Base-by-base conservation (phyloP, 92 coral and sea anemone genomes). In the Hydrozoanthus gracilis region DNA sequence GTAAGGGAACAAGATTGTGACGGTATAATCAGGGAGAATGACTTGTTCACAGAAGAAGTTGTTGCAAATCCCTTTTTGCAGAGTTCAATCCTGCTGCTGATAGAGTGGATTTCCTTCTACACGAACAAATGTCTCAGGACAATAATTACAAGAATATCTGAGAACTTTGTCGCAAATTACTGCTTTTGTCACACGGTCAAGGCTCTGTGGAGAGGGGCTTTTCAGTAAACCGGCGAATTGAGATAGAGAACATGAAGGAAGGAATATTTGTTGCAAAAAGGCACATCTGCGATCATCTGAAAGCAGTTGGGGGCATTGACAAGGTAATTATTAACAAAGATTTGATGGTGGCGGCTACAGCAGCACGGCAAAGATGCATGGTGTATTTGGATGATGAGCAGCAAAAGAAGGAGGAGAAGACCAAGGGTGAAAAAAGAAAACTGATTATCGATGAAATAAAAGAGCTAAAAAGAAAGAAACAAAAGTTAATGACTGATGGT, bases 1-100 rank as follows among this genome's bases (percentile, higher is more conserved):
- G 80, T n/a, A 76, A 76, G 80, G 52, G 80, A 76, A 76, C 80
- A 76, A 76, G 65, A 76, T 76, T 50, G 80, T 76, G 80, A 76
- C 80, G 5, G 52, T 51, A 50, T 76, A 76, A 76, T 76, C 65
- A 76, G 80, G 65, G 80, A 76, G 80, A 51, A 76, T 70, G 75
- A 17, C 75, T 17, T 70, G 51, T 44, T 70, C 75, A n/a, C n/a
- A n/a, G n/a, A n/a, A n/a, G n/a, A n/a, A n/a, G n/a, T n/a, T n/a
- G n/a, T n/a, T n/a, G n/a, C 51, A 72, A 72, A 72, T 72, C 77
- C 77, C 77, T 72, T 72, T 72, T 46, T 72, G 77, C 55, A 72
- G 54, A 46, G 77, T 72, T 72, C 77, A 72, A 6, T 44, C 52
- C 77, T 46, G 77, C 77, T 72, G 51, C 54, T 71, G 76, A 71